Base-by-base conservation (phyloP, 2,797 vertebrate genomes). In the Strix occidentalis region DNA sequence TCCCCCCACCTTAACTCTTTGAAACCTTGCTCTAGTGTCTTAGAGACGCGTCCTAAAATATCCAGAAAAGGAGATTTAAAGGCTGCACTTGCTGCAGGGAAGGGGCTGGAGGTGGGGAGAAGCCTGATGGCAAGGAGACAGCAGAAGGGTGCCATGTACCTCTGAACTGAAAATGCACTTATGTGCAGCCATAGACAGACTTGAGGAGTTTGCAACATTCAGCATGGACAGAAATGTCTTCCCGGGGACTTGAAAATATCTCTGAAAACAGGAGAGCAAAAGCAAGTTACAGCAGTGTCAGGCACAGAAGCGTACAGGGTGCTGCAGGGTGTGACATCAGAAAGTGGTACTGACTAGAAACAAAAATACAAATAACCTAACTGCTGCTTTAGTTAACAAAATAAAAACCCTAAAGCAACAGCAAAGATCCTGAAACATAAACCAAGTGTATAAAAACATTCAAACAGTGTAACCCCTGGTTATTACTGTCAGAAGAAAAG, bases 1-100 rank as follows among this genome's bases (percentile, higher is more conserved):
- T 95, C 97, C 80, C 93, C 51, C 48, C 45, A 10, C 63, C 41
- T 97, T 98, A 98, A 97, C 97, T 79, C 97, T 94, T 95, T 71
- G 46, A 43, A 84, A 16, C 26, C 61, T 64, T 24, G n/a, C 16
- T 53, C 48, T 37, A 33, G 54, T 1, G 9, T 37, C 48, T 48
- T 11, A 13, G 65, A 66, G 28, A 9, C 3, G 1, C 2, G 3
- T 18, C 53, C 48, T 33, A 39, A 90, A 91, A 61, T 19, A 37
- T 0, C 8, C 60, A 18, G 41, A 20, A 21, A 85, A 18, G 2
- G 18, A 14, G 7, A 31, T 54, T 60, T 64, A 35, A 35, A 57
- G 17, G 50, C 26, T 66, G 33, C 16, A 84, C 86, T 74, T 87
- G 53, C 33, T 64, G 65, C 33, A 56, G 37, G 18, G 41, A 53